Evolutionary conservation across 2,797 vertebrate genomes (phyloP).

Genomic region (Podarcis lilfordi): DNA sequence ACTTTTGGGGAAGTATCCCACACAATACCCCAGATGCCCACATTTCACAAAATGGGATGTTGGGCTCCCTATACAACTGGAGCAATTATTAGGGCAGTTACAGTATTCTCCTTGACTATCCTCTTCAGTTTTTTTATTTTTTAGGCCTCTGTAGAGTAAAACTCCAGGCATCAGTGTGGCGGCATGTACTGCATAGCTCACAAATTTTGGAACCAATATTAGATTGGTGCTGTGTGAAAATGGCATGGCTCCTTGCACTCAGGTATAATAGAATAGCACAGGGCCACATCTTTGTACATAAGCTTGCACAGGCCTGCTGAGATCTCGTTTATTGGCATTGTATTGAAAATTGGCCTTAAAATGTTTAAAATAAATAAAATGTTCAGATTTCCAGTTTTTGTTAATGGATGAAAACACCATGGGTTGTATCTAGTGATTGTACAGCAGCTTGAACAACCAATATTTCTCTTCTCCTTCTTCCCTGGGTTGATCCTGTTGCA

Average conservation of each 20-base stretch:
- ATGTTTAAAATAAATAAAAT: background rate
- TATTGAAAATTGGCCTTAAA: too few species aligned
- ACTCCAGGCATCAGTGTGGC: constrained; percentile 16
- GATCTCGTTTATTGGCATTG: fast-evolving
- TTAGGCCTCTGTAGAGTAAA: constrained; percentile 29
- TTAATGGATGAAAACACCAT: background rate
- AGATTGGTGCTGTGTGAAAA: constrained; percentile 13
- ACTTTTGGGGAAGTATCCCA: constrained; percentile 29
- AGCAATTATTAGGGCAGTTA: background rate
- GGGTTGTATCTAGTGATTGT: too few species aligned
- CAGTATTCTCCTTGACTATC: background rate
- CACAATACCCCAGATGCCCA: background rate
- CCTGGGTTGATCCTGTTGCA: background rate
- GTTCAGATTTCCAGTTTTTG: background rate
- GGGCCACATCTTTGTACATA: fast-evolving
- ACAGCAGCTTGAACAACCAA: too few species aligned
- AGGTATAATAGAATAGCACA: constrained; percentile 31
- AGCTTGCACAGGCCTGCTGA: background rate
- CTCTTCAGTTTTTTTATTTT: background rate
- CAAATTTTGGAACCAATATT: background rate
- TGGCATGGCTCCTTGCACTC: constrained; percentile 69
- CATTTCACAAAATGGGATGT: background rate
- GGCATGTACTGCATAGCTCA: background rate
- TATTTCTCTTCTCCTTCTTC: too few species aligned
- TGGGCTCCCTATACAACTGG: background rate